phyloP scores from a whole-genome alignment of 1,140 invertebrate genomes.

The Glomeris maerens region DNA sequence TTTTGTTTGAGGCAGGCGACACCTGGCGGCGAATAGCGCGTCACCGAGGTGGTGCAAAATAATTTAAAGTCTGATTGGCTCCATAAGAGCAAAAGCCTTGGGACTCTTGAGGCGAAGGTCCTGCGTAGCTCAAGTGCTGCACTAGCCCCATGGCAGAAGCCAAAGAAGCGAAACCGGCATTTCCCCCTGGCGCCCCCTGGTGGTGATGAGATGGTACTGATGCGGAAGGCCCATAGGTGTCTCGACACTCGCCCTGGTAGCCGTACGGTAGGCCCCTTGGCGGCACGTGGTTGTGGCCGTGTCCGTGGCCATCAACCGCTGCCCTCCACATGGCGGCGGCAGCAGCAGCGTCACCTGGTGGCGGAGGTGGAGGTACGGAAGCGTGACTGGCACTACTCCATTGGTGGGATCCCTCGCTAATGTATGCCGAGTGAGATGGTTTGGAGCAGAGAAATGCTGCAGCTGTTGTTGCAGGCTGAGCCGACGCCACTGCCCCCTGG shows the following conservation, averaged over 20 bases:
- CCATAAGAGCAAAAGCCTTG: conserved; percentile 3
- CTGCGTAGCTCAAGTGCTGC: neutral
- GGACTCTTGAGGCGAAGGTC: neutral
- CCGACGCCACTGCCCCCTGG: neutral
- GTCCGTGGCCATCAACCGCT: neutral
- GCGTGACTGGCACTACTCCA: neutral
- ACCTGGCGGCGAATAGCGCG: too few relatives aligned
- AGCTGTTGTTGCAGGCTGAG: neutral
- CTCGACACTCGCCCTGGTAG: neutral
- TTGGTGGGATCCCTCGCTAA: too few relatives aligned
- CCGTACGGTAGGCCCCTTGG: neutral
- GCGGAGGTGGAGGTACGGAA: neutral
- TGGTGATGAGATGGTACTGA: neutral
- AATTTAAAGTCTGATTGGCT: neutral
- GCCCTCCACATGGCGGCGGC: neutral
- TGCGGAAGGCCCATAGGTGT: neutral
- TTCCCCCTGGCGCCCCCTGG: neutral
- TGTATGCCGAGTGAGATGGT: too few relatives aligned
- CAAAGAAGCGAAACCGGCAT: neutral
- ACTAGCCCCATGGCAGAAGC: neutral
- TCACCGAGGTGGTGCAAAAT: neutral
- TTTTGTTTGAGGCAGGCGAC: too few relatives aligned
- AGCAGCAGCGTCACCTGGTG: neutral
- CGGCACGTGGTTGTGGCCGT: neutral
- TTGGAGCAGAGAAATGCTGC: too few relatives aligned